phyloP scores from a whole-genome alignment of 1,140 invertebrate genomes.

The Nylanderia fulva region DNA sequence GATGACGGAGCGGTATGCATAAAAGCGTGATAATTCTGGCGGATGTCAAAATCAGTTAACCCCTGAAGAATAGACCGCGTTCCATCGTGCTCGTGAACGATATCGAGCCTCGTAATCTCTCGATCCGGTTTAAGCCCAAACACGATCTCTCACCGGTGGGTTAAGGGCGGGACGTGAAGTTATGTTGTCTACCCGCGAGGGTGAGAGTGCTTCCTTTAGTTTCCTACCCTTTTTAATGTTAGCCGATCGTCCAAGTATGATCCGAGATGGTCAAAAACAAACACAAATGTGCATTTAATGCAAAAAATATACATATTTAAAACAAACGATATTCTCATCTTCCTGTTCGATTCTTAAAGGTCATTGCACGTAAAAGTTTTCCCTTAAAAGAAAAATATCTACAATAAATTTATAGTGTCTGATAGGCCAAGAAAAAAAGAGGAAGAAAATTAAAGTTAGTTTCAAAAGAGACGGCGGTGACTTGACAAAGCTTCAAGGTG shows the following conservation, averaged over 20 bases:
- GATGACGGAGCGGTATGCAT: constrained; percentile 57
- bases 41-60: constrained; percentile 71
- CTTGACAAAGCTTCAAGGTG: constrained; percentile 74
- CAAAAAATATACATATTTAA: background rate
- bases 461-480: constrained; percentile 69
- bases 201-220: constrained; percentile 59
- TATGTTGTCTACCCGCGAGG: constrained; percentile 69
- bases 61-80: constrained; percentile 61
- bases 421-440: constrained; percentile 61
- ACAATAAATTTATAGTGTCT: constrained; percentile 60
- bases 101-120: constrained; percentile 77
- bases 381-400: background rate
- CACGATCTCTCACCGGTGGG: constrained; percentile 38
- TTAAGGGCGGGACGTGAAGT: constrained; percentile 76
- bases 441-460: constrained; percentile 65
- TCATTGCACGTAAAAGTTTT: no score
- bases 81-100: constrained; percentile 64
- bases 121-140: constrained; percentile 70
- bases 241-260: background rate
- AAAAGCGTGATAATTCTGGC: constrained; percentile 60
- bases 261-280: constrained; percentile 17
- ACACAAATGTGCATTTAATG: constrained; percentile 53
- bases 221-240: constrained; percentile 67
- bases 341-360: constrained; percentile 56
- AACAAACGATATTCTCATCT: constrained; percentile 40